Evolutionary conservation across 2,113 vertebrate species (phyloP).

Genomic region (Proterorhinus semilunaris): DNA sequence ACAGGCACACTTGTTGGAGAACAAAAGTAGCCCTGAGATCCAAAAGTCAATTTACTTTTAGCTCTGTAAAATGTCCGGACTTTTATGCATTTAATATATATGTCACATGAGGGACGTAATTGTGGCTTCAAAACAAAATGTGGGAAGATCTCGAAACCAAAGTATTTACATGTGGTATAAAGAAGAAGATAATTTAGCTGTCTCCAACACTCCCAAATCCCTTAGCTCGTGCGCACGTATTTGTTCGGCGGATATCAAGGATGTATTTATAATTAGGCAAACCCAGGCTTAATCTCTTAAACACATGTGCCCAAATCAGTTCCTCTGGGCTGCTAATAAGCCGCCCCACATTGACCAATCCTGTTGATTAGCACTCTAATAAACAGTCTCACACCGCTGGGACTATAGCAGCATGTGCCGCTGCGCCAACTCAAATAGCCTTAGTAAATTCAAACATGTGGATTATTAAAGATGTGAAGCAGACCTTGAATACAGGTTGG

Average conservation of each 20-base stretch:
- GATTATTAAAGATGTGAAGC: slow-evolving; percentile 53
- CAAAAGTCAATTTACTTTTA: slow-evolving; percentile 32
- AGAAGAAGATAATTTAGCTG: slow-evolving; percentile 39
- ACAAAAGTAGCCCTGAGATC: slow-evolving; percentile 16
- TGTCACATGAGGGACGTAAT: slow-evolving; percentile 32
- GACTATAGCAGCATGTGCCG: slow-evolving; percentile 53
- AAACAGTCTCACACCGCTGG: slow-evolving; percentile 63
- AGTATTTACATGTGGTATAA: slow-evolving; percentile 44
- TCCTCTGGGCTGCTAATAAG: slow-evolving; percentile 57
- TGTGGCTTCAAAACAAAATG: slow-evolving; percentile 29
- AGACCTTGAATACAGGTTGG: slow-evolving; percentile 64
- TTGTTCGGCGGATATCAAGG: slow-evolving; percentile 39
- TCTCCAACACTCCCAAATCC: slow-evolving; percentile 48
- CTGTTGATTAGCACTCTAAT: slow-evolving; percentile 63
- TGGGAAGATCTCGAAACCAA: slow-evolving; percentile 29
- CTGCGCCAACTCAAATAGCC: slow-evolving; percentile 60
- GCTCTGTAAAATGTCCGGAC: slow-evolving; percentile 46
- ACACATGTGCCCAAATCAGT: slow-evolving; percentile 62
- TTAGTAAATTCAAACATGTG: slow-evolving; percentile 60
- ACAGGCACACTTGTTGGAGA: slow-evolving; percentile 10
- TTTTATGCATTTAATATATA: slow-evolving; percentile 21
- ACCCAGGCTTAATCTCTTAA: slow-evolving; percentile 56
- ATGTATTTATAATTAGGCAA: slow-evolving; percentile 62
- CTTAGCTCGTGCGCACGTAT: slow-evolving; percentile 41
- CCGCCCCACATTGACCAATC: slow-evolving; percentile 62